Evolutionary conservation across 2,888 invertebrate genomes (phyloP), one percentile per base, ranked within the genome.

Genomic region (Iselma pallidipennis): DNA sequence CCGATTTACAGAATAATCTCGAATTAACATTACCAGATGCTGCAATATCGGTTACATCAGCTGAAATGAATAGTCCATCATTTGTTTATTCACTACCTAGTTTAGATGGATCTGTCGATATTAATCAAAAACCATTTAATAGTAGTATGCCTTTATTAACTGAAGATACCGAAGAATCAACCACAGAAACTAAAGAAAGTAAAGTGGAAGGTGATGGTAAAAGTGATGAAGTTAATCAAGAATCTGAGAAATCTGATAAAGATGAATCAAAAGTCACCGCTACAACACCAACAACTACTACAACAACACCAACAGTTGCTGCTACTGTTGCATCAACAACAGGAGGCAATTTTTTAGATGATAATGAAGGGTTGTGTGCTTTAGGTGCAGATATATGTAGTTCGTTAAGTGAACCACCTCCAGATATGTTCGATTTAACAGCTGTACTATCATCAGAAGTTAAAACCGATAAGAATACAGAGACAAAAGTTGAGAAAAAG

Each of bases 1-100:
- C 63, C 55, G 80, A 79, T 52, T 68, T 78, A 54, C 76, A 74
- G 37, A 68, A 71, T n/a, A 80, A 74, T 62, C 69, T 91, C 12
- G 90, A 91, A 73, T 77, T 91, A 69, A 89, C 91, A 16, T 87
- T 91, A 54, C 89, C 89, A 0, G 89, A 90, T 79, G 88, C 89
- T 21, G 84, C 85, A 33, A 89, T 90, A 72, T 83, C 76, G 2
- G 71, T 73, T 0, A 72, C 86, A 4, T 74, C 78, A 1, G 66
- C 75, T 1, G 77, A 74, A 37, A 76, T 80, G 71, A 78, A 74
- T 65, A 80, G 80, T 63, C 79, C 81, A 1, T 54, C 54, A 16
- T 81, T 73, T 63, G 72, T 74, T 6, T 81, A 81, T 70, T 77
- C 80, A 1, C 67, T 82, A 55, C 77, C 80, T 21, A 69, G 71